These are phyloP conservation scores for Mactra quadrangularis DNA, from an alignment of 1,140 invertebrate species.

Conservation along the genomic window DNA sequence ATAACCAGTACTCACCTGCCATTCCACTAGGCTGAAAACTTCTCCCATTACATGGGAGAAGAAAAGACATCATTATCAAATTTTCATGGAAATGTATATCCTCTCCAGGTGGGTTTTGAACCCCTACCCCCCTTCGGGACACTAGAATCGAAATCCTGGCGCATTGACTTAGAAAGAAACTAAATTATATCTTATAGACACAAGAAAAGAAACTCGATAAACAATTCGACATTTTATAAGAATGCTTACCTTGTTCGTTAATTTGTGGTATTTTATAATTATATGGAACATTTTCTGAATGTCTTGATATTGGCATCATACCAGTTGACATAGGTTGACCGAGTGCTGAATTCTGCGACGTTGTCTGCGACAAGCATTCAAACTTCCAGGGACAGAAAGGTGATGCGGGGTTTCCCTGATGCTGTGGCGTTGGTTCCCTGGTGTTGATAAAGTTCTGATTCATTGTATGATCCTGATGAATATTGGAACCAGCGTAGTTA, in stretches of 20 bases:
- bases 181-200: no score
- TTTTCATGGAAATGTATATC: no score
- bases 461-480: conserved; percentile 39
- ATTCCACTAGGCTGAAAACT: no score
- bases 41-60: no score
- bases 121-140: no score
- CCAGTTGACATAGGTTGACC: conserved; percentile 13
- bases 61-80: no score
- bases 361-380: conserved; percentile 42
- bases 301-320: conserved; percentile 20
- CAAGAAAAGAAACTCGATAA: no score
- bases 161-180: no score
- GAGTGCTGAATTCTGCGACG: conserved; percentile 16
- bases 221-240: background rate
- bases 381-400: conserved; percentile 55
- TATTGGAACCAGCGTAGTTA: conserved; percentile 19
- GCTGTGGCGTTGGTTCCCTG: conserved; percentile 39
- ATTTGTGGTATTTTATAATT: conserved; percentile 48
- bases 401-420: conserved; percentile 12
- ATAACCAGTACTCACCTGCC: no score
- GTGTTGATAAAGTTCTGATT: conserved; percentile 29
- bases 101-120: no score
- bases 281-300: conserved; percentile 25
- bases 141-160: no score
- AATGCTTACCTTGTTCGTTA: conserved; percentile 29